Evolutionary conservation across 2,888 invertebrate species (phyloP).

Genomic region (Argyresthia goedartella): DNA sequence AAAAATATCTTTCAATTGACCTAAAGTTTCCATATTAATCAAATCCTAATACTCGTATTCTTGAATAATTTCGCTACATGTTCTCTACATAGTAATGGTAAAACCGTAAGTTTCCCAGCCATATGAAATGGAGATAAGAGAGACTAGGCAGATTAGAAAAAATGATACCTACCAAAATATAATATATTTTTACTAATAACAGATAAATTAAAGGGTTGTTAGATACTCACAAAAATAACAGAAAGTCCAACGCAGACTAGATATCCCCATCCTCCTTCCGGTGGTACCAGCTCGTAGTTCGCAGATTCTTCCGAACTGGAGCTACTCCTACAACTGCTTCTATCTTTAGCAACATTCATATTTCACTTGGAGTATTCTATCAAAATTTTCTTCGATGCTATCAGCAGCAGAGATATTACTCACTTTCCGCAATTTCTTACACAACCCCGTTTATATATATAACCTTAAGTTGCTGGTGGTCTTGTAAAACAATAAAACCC

Average conservation of each 20-base stretch:
- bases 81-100: too few species aligned
- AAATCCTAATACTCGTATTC: too few species aligned
- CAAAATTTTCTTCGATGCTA: neutral
- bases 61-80: too few species aligned
- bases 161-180: too few species aligned
- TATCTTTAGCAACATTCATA: neutral
- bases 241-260: slow-evolving; percentile 75
- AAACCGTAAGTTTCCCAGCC: too few species aligned
- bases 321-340: slow-evolving; percentile 21
- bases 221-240: slow-evolving; percentile 74
- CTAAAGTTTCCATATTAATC: too few species aligned
- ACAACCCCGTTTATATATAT: neutral
- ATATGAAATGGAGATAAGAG: too few species aligned
- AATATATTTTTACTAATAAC: too few species aligned
- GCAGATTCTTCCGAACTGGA: slow-evolving; percentile 19
- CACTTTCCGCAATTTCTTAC: neutral
- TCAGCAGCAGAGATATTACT: neutral
- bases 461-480: slow-evolving; percentile 25
- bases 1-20: too few species aligned
- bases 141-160: too few species aligned
- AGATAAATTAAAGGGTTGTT: neutral
- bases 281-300: slow-evolving; percentile 60
- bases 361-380: neutral
- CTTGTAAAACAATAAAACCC: slow-evolving; percentile 29
- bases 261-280: slow-evolving; percentile 83